Evolutionary conservation across 2,888 invertebrate genomes (phyloP), one percentile per base, ranked within the genome.

Genomic region (Alsophila aescularia): DNA sequence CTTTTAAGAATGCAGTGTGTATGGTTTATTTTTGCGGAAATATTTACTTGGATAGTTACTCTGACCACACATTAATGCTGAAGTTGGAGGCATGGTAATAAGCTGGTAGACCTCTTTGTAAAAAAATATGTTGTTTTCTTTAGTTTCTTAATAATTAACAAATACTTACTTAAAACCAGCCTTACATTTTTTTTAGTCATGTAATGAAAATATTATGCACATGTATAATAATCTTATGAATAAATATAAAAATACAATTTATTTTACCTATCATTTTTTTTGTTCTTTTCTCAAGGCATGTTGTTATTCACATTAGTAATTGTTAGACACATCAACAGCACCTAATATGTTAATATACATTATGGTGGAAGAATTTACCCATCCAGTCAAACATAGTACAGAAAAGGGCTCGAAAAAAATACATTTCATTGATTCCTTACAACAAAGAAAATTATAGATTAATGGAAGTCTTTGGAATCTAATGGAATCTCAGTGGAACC

Each of bases 401-500:
- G 5, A 4, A 18, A 18, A 4, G 18, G 18, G 5, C 5, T 18
- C 7, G 1, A 6, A 24, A 24, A n/a, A n/a, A n/a, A n/a, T n/a
- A n/a, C n/a, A n/a, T n/a, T n/a, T n/a, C n/a, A n/a, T n/a, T n/a
- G n/a, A n/a, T n/a, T n/a, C n/a, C n/a, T n/a, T n/a, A n/a, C n/a
- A n/a, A n/a, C n/a, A n/a, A n/a, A n/a, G n/a, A n/a, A n/a, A 18
- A 18, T 7, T 24, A 24, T 5, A 8, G 1, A 24, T 5, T 2
- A 7, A 5, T 1, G 1, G 14, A 21, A 2, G n/a, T 21, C 14
- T 51, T 43, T 12, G 4, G 14, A 51, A 39, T 39, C 9, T 18
- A 47, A 35, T 31, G 35, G 45, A 45, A 41, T 52, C 21, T 36
- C 21, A 12, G 40, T 41, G 41, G 35, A 41, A 47, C 13, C 36